These are phyloP conservation scores for Abscondita cerata DNA, from an alignment of 2,888 invertebrate genomes.

Conservation along the genomic window DNA sequence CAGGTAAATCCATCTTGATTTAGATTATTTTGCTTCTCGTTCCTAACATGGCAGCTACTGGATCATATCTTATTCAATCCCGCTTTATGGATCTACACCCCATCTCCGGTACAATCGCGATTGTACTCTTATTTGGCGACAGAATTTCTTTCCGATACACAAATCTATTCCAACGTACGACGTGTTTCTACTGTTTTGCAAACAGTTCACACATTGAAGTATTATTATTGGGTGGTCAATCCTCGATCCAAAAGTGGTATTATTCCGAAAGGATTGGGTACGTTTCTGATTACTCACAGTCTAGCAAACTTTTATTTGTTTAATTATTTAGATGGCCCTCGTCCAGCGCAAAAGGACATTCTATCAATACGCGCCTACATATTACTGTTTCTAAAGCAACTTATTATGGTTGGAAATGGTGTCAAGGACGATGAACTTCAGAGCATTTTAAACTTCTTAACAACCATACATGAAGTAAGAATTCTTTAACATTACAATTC, in stretches of 20 bases:
- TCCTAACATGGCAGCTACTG: conserved; percentile 93
- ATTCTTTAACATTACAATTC: not conserved
- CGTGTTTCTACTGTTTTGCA: conserved; percentile 97
- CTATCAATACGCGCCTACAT: conserved; percentile 94
- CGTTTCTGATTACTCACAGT: conserved; percentile 56
- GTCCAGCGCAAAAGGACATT: conserved; percentile 94
- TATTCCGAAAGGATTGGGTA: conserved; percentile 93
- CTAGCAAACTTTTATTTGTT: not conserved
- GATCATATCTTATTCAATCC: conserved; percentile 99
- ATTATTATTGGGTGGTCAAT: conserved; percentile 99
- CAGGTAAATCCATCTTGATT: conserved; percentile 69
- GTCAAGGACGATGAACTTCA: conserved; percentile 99
- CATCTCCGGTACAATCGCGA: conserved; percentile 92
- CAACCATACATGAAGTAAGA: conserved; percentile 94
- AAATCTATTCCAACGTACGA: conserved; percentile 95
- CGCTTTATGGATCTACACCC: conserved; percentile 98
- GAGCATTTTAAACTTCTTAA: conserved; percentile 96
- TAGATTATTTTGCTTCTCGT: conserved; percentile 91
- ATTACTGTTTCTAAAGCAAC: conserved; percentile 91
- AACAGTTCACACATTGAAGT: conserved; percentile 98
- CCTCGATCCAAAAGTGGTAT: conserved; percentile 95
- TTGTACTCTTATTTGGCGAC: conserved; percentile 98
- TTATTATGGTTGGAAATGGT: conserved; percentile 96
- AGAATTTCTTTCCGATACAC: conserved; percentile 97
- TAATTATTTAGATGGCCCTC: conserved; percentile 80